Evolutionary conservation across 2,113 vertebrate genomes (phyloP), one percentile per base, ranked within the genome.

Genomic region (Coptodon rendalli): DNA sequence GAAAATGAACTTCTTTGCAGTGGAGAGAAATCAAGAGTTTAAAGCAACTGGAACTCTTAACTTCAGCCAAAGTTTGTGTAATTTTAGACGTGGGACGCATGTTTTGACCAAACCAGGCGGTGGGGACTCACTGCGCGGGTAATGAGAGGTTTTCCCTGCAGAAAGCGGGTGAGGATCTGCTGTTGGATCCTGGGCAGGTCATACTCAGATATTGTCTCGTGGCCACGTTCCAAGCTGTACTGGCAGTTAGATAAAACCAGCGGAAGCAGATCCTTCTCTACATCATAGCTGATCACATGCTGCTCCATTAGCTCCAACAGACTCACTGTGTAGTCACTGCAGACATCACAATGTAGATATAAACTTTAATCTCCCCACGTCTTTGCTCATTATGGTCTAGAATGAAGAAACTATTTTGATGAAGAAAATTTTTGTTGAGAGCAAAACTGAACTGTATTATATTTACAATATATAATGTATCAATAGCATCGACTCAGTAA

Each of bases 191-290:
- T 97, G 84, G 96, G 93, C 88, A 98, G 95, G 89, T 98, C 97
- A 0, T 97, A 97, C 14, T 98, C 96, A 71, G 97, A 96, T 82
- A 96, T 19, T 0, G 94, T 96, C 89, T 97, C 96, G 29, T 94
- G 93, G 27, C 97, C 98, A 10, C 93, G 95, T 86, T 97, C 96
- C 92, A 98, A 94, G 14, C 91, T 96, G 92, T 98, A 98, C 92
- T 98, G 98, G 83, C 97, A 98, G 95, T 97, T 97, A 17, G 98
- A 97, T 22, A 98, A 90, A 79, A 98, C 95, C 88, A 98, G 94
- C 0, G 98, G 97, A 16, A 95, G 59, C 89, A 98, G 91, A 14
- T 98, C 98, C 27, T 91, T 97, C 81, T 97, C 97, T 6, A 96
- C 86, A 7, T 98, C 98, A 0, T 98, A 98, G n/a, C 91, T 94